phyloP scores from a whole-genome alignment of 1,140 invertebrate genomes.

The Caenorhabditis remanei region DNA sequence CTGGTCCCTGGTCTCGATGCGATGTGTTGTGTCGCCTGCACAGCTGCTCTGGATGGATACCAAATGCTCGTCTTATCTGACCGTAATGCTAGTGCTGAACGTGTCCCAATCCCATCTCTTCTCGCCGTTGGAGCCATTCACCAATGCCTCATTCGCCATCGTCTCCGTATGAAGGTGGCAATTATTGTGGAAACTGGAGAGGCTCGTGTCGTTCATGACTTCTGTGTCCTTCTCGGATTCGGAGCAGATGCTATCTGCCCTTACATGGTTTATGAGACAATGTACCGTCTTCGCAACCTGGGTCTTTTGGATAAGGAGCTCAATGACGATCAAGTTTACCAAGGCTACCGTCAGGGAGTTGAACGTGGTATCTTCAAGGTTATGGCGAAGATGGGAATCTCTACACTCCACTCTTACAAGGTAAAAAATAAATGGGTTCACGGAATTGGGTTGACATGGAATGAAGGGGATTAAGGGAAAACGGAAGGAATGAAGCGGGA shows the following conservation, averaged over 20 bases:
- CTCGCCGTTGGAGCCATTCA: conserved; percentile 92
- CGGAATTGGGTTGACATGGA: not conserved
- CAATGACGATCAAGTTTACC: conserved; percentile 83
- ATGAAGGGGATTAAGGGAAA: not conserved
- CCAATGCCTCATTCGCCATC: conserved; percentile 93
- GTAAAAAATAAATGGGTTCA: conserved; percentile 58
- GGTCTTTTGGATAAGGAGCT: conserved; percentile 87
- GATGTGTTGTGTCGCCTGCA: conserved; percentile 86
- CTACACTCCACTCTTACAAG: conserved; percentile 98
- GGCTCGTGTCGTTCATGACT: conserved; percentile 89
- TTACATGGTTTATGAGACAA: conserved; percentile 92
- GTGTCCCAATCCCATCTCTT: conserved; percentile 80
- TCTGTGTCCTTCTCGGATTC: conserved; percentile 94
- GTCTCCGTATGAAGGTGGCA: conserved; percentile 90
- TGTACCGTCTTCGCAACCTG: conserved; percentile 80
- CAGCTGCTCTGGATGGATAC: conserved; percentile 86
- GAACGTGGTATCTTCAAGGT: conserved; percentile 82
- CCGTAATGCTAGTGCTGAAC: conserved; percentile 72
- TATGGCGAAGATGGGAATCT: conserved; percentile 99
- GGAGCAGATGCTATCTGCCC: conserved; percentile 94
- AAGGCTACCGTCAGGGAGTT: conserved; percentile 78
- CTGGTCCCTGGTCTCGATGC: conserved; percentile 85
- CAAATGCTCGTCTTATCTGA: conserved; percentile 82
- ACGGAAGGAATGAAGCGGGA: conserved; percentile 9
- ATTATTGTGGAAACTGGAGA: conserved; percentile 77